These are phyloP conservation scores for Typhlichthys subterraneus DNA, from an alignment of 2,797 vertebrate species.

Conservation along the genomic window DNA sequence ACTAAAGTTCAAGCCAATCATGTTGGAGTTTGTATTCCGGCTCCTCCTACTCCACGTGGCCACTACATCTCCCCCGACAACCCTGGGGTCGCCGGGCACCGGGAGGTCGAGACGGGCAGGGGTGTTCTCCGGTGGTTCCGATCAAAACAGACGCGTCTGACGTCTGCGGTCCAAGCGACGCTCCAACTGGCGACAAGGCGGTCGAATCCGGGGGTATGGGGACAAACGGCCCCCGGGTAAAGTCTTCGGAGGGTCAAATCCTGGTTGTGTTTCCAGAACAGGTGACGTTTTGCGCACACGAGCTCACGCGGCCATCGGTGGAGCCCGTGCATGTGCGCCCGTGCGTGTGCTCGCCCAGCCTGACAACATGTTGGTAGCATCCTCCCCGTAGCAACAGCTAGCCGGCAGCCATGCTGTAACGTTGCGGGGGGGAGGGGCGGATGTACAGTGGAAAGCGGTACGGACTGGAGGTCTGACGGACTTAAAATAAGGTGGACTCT, in stretches of 20 bases:
- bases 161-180: background rate
- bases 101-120: constrained; percentile 10
- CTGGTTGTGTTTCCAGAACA: constrained; percentile 30
- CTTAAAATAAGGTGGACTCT: constrained; percentile 53
- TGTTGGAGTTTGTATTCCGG: constrained; percentile 65
- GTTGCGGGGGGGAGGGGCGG: constrained; percentile 51
- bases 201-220: constrained; percentile 30
- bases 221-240: constrained; percentile 5
- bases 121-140: constrained; percentile 53
- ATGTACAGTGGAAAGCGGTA: constrained; percentile 34
- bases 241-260: constrained; percentile 34
- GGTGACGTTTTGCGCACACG: constrained; percentile 25
- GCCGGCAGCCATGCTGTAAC: constrained; percentile 56
- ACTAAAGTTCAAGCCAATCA: constrained; percentile 95
- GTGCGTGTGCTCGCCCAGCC: constrained; percentile 52
- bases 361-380: constrained; percentile 66
- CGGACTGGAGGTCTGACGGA: constrained; percentile 34
- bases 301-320: constrained; percentile 51
- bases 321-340: constrained; percentile 27
- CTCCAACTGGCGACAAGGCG: background rate
- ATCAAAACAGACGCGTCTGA: constrained; percentile 28
- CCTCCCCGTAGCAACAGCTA: constrained; percentile 53
- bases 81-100: constrained; percentile 23
- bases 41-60: constrained; percentile 52
- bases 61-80: constrained; percentile 57